Evolutionary conservation across 2,888 invertebrate species (phyloP).

Genomic region (Netelia virgata): DNA sequence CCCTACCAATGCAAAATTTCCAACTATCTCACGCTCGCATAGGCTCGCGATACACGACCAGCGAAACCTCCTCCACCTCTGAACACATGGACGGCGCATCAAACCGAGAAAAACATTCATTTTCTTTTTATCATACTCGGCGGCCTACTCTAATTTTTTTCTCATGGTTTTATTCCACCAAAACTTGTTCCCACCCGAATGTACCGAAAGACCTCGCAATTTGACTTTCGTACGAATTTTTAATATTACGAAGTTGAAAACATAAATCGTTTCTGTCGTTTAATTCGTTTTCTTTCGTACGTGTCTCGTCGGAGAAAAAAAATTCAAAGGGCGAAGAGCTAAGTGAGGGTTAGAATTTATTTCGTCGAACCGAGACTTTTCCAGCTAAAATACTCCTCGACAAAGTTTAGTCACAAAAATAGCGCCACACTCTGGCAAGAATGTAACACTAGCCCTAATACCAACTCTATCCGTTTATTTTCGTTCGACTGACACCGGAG

Average conservation of each 20-base stretch:
- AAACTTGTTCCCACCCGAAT: background rate
- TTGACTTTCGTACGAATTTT: background rate
- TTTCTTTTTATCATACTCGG: slow-evolving; percentile 38
- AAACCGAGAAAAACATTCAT: slow-evolving; percentile 19
- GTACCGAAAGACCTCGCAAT: background rate
- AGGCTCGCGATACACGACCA: slow-evolving; percentile 26
- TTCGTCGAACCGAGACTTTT: background rate
- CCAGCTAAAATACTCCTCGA: background rate
- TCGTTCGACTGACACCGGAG: background rate
- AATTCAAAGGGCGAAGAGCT: too few relatives aligned
- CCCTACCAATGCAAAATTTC: slow-evolving; percentile 66
- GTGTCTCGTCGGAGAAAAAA: background rate
- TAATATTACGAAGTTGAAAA: background rate
- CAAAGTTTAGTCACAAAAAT: slow-evolving; percentile 2
- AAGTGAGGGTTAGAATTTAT: too few relatives aligned
- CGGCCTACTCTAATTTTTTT: slow-evolving; percentile 12
- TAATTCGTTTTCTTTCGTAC: background rate
- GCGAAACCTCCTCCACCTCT: slow-evolving; percentile 52
- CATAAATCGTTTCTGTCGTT: background rate
- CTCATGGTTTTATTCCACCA: background rate
- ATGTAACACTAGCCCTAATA: slow-evolving; percentile 30
- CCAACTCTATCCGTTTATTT: slow-evolving; percentile 25
- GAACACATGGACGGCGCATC: slow-evolving; percentile 57
- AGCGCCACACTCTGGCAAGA: background rate
- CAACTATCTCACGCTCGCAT: slow-evolving; percentile 68